Evolutionary conservation across 2,113 vertebrate genomes (phyloP), one percentile per base, ranked within the genome.

Genomic region (Planiliza haematocheilus): DNA sequence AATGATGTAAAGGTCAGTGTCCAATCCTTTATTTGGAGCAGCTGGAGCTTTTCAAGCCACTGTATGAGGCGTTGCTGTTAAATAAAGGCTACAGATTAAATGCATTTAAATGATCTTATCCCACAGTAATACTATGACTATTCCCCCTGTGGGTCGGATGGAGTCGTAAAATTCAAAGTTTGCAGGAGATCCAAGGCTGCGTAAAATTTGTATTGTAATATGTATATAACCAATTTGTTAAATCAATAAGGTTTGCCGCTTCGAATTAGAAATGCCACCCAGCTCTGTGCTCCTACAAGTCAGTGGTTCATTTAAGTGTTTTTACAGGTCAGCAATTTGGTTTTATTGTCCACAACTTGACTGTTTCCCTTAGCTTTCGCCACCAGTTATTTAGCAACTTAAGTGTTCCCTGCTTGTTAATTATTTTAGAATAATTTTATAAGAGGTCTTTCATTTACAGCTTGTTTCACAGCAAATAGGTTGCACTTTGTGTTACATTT

Each of bases 41-140:
- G 55, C 17, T 10, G 20, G 46, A 70, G 58, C 66, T 56, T 72
- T 48, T 71, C 53, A 43, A 30, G 2, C 24, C 24, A 30, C 24
- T 30, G 24, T 18, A 37, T 51, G 13, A 45, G 38, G 34, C 76
- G 16, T 64, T 12, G 57, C 14, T 66, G 43, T 55, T 66, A 38
- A 11, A 43, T 13, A 41, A 17, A 48, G 48, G 7, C 43, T 51
- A 30, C 14, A 7, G 17, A 45, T 41, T 46, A 7, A 58, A 14
- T 43, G n/a, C 18, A 38, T 13, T 20, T 21, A 3, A 50, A 24
- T 34, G 13, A 1, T 1, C 14, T 45, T 34, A n/a, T 63, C 3
- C 36, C 12, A 38, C 14, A 57, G 4, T 46, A 51, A 1, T 21
- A 36, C 36, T n/a, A 20, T n/a, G 52, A n/a, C 8, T 18, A 52